Evolutionary conservation across 35 echinoderm and acorn worm species (phyloP), one percentile per base, ranked within the genome.

Genomic region (Hemicentrotus pulcherrimus): DNA sequence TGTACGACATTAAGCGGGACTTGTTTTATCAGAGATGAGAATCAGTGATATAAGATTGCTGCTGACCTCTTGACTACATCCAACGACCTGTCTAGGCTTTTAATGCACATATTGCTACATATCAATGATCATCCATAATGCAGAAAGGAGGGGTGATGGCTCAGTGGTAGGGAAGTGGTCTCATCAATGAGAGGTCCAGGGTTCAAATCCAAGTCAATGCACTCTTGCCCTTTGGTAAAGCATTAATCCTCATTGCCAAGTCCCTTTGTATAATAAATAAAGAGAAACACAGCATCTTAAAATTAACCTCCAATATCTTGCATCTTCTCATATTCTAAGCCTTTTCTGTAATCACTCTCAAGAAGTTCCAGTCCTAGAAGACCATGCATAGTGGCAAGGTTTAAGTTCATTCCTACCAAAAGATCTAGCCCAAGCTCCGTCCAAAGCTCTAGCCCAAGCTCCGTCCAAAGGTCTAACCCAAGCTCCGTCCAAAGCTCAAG

Each of bases 1-100:
- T 90, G 88, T 90, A 90, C 32, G 32, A 90, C 88, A 90, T 90
- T 90, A 90, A 90, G 88, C 3, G 88, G 35, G 46, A 47, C 88
- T 47, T 18, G 88, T 22, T 47, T 59, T 90, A 90, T 90, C 88
- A 90, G 88, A 45, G 88, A 90, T 90, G 12, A 47, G 32, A 45
- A 90, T 90, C 88, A 90, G 88, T 45, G 88, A 90, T 90, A 45
- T 15, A 16, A 45, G 88, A 47, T n/a, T n/a, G n/a, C 24, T 45
- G 88, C 7, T 47, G 88, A 90, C 88, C 88, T 47, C 65, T 78
- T 8, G 65, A 28, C 65, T 78, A 28, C 65, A 78, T 28, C 65
- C 65, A 78, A 22, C 4, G 65, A 78, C 65, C 19, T n/a, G 65
- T 78, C 65, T 78, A 22, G 9, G 22, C 65, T 78, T 78, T 28